phyloP scores from a whole-genome alignment of 2,888 invertebrate genomes.

The Erannis defoliaria region DNA sequence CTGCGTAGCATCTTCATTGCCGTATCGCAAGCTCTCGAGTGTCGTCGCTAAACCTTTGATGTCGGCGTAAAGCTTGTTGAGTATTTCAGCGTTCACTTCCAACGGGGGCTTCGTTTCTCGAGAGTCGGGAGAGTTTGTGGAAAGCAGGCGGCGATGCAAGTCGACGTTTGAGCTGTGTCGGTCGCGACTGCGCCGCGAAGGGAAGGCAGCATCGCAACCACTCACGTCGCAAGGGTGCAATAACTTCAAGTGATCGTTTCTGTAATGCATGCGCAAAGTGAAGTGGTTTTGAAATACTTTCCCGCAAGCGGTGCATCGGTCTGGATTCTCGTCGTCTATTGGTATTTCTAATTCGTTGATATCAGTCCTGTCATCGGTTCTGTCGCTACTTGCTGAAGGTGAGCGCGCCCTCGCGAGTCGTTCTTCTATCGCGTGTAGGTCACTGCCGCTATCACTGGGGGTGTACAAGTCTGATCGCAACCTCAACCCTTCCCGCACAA shows the following conservation, averaged over 20 bases:
- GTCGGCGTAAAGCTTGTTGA: constrained; percentile 93
- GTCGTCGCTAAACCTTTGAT: constrained; percentile 88
- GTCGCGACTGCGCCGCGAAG: constrained; percentile 91
- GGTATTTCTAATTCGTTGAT: constrained; percentile 91
- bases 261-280: constrained; percentile 95
- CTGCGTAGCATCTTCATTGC: constrained; percentile 75
- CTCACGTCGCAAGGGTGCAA: constrained; percentile 96
- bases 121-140: constrained; percentile 80
- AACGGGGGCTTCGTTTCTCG: constrained; percentile 85
- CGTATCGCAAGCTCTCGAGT: constrained; percentile 88
- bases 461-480: constrained; percentile 81
- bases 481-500: constrained; percentile 79
- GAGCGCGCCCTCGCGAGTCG: constrained; percentile 83
- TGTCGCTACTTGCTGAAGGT: constrained; percentile 79
- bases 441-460: constrained; percentile 83
- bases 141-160: constrained; percentile 81
- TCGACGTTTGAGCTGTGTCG: constrained; percentile 87
- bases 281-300: constrained; percentile 97
- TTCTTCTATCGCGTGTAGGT: constrained; percentile 82
- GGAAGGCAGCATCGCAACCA: constrained; percentile 96
- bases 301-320: constrained; percentile 94
- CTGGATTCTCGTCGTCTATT: constrained; percentile 95
- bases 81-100: constrained; percentile 92
- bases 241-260: constrained; percentile 95
- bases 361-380: constrained; percentile 65